phyloP scores from a whole-genome alignment of 2,113 vertebrate species.

The Okapia johnstoni region DNA sequence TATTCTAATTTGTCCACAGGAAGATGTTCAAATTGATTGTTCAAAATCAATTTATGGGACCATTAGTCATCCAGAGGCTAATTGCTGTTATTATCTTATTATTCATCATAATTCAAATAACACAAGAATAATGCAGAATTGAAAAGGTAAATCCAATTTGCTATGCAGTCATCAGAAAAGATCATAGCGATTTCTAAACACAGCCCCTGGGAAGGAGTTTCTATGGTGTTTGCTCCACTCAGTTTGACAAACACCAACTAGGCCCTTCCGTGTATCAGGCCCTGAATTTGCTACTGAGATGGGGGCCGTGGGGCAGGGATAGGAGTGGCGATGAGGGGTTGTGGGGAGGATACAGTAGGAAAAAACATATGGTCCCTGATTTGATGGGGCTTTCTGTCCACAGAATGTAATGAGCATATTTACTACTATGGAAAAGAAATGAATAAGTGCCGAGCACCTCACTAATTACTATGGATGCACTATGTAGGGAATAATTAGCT shows the following conservation, averaged over 20 bases:
- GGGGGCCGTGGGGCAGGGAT: fast-evolving
- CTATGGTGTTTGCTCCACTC: not conserved
- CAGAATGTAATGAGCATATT: not conserved
- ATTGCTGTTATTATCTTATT: slow-evolving; percentile 73
- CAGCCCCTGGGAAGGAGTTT: not conserved
- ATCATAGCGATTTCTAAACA: slow-evolving; percentile 34
- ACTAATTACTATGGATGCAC: not conserved
- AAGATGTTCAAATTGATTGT: slow-evolving; percentile 70
- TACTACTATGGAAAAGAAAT: not conserved
- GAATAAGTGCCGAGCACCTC: not conserved
- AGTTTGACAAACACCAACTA: not conserved
- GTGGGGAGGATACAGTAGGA: not conserved
- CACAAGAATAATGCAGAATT: slow-evolving; percentile 70
- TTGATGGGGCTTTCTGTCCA: not conserved
- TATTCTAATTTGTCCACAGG: slow-evolving; percentile 54
- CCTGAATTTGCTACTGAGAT: not conserved
- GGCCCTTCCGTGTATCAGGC: not conserved
- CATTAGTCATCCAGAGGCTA: slow-evolving; percentile 74
- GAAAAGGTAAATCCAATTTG: slow-evolving; percentile 72
- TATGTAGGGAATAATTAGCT: not conserved
- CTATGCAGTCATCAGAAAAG: slow-evolving; percentile 52
- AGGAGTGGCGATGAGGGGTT: fast-evolving
- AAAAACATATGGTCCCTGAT: not conserved
- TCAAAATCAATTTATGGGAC: slow-evolving; percentile 71
- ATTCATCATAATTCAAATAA: slow-evolving; percentile 72